phyloP scores from a whole-genome alignment of 2,113 vertebrate species.

The Plecotus auritus region DNA sequence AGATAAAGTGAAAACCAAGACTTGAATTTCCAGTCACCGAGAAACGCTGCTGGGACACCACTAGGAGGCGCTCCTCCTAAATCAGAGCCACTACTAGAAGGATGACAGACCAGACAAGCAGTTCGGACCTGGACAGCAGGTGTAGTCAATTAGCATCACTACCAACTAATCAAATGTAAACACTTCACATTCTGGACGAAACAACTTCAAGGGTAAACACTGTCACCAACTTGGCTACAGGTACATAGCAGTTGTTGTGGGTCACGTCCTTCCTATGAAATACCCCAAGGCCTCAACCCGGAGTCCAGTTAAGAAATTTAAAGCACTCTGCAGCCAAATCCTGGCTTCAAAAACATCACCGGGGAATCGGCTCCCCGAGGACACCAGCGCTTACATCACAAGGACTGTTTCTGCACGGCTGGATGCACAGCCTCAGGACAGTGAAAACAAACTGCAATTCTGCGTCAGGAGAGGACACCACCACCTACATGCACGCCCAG shows the following conservation, averaged over 20 bases:
- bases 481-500: conserved; percentile 55
- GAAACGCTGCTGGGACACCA: rapidly evolving
- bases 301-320: conserved; percentile 55
- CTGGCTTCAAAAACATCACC: conserved; percentile 48
- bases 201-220: background rate
- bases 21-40: background rate
- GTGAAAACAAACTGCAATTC: conserved; percentile 74
- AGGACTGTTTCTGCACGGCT: conserved; percentile 58
- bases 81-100: rapidly evolving
- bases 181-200: background rate
- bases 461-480: conserved; percentile 55
- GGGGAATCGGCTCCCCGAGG: conserved; percentile 38
- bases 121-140: background rate
- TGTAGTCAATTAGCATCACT: background rate
- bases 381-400: conserved; percentile 56
- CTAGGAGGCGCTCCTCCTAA: background rate
- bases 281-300: conserved; percentile 27
- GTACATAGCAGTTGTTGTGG: background rate
- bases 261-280: conserved; percentile 8
- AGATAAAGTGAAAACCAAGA: background rate
- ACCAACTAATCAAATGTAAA: conserved; percentile 24
- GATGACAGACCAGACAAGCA: background rate
- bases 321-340: conserved; percentile 64
- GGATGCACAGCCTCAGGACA: conserved; percentile 56
- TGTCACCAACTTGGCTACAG: background rate